A percentile compares a stretch with the other conserved stretches of the same genome.
Evolutionary conservation across 2,797 vertebrate species (phyloP).

Genomic region (Clarias fuscus): DNA sequence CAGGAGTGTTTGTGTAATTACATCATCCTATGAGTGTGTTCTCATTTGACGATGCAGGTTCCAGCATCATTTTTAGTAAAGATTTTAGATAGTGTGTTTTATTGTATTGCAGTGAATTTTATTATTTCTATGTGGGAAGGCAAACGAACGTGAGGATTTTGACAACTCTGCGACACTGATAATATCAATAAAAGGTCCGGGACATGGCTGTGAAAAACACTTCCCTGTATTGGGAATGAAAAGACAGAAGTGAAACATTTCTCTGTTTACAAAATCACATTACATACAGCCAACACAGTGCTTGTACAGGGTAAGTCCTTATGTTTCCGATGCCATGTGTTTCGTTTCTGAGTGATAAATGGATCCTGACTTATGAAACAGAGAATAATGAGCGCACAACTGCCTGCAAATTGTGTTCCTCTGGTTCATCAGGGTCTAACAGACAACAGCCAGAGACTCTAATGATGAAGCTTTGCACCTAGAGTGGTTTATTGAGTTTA

Average conservation of each 20-base stretch:
- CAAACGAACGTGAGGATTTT: too few species aligned
- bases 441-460: neutral
- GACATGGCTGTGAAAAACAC: neutral
- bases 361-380: neutral
- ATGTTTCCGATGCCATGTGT: neutral
- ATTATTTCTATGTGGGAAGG: neutral
- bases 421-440: neutral
- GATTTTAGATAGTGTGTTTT: neutral
- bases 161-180: neutral
- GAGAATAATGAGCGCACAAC: neutral
- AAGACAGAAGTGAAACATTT: neutral
- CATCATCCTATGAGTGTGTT: neutral
- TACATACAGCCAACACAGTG: neutral
- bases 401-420: neutral
- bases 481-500: neutral
- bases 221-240: neutral
- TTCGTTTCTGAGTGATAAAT: slow-evolving; percentile 1
- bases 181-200: neutral
- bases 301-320: neutral
- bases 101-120: too few species aligned
- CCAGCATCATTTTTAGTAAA: neutral
- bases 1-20: too few species aligned
- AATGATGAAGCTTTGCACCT: slow-evolving; percentile 1
- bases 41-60: neutral
- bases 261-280: neutral